Conservation (phyloP, 2,113 vertebrate species). For the Lampris incognitus region DNA sequence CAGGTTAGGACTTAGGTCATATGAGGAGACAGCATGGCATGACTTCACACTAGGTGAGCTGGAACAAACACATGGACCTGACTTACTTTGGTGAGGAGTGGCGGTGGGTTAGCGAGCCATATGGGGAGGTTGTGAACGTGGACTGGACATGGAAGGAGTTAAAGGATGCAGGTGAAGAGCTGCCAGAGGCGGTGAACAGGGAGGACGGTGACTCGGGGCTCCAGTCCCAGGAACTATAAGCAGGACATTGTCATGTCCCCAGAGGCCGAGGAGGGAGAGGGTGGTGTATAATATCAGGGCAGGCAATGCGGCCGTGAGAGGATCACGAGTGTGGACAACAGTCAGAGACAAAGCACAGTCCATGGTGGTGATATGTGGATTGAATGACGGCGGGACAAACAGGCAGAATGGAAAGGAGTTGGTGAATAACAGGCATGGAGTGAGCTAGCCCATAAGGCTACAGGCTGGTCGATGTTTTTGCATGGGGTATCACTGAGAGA, state of each 20-base stretch:
- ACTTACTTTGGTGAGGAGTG: slow-evolving; percentile 83
- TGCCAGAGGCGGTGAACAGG: slow-evolving; percentile 76
- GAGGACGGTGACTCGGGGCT: slow-evolving; percentile 75
- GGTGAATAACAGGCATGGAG: slow-evolving; percentile 38
- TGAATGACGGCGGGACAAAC: slow-evolving; percentile 38
- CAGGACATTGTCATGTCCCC: slow-evolving; percentile 62
- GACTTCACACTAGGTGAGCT: slow-evolving; percentile 57
- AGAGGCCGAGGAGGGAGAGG: slow-evolving; percentile 58
- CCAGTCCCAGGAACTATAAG: slow-evolving; percentile 79
- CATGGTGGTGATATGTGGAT: slow-evolving; percentile 49
- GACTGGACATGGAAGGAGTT: slow-evolving; percentile 83
- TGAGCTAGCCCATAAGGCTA: slow-evolving; percentile 26
- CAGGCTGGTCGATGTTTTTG: slow-evolving; percentile 24
- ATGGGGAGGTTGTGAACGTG: slow-evolving; percentile 78
- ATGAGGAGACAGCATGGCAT: slow-evolving; percentile 29
- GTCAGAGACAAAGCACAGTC: slow-evolving; percentile 67
- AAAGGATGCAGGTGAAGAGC: slow-evolving; percentile 81
- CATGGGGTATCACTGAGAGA: slow-evolving; percentile 22
- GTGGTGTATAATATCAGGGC: slow-evolving; percentile 55
- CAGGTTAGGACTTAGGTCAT: slow-evolving; percentile 24
- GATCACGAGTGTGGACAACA: slow-evolving; percentile 61
- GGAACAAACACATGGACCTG: slow-evolving; percentile 61
- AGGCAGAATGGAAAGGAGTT: slow-evolving; percentile 51
- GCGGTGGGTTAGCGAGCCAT: slow-evolving; percentile 80
- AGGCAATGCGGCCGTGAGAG: slow-evolving; percentile 63